Evolutionary conservation across 2,113 vertebrate genomes (phyloP).

Genomic region (Syngnathoides biaculeatus): DNA sequence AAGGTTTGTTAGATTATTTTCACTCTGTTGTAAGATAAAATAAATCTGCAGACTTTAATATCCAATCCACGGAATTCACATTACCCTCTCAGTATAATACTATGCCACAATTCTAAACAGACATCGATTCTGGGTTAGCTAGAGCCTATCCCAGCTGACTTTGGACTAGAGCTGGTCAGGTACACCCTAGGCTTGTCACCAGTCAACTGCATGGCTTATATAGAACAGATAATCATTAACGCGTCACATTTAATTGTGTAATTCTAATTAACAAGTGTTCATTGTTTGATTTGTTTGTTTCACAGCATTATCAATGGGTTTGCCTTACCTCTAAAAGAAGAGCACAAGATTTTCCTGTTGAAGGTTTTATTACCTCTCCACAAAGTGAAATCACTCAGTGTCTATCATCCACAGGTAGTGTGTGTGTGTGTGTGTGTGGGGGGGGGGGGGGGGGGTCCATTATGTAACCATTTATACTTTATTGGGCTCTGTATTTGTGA

Average conservation of each 20-base stretch:
- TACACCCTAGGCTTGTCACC: no score
- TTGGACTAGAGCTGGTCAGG: no score
- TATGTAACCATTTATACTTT: neutral
- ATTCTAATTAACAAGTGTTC: neutral
- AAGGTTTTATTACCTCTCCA: slow-evolving; percentile 97
- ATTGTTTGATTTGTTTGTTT: slow-evolving; percentile 9
- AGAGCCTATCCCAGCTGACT: no score
- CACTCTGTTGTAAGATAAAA: neutral
- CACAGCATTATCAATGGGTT: slow-evolving; percentile 97
- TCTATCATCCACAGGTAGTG: slow-evolving; percentile 96
- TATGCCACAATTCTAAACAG: neutral
- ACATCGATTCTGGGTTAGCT: neutral
- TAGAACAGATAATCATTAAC: neutral
- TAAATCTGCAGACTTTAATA: neutral
- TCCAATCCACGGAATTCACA: neutral
- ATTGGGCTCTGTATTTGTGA: neutral
- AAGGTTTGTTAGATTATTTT: slow-evolving; percentile 72
- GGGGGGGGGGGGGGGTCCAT: neutral
- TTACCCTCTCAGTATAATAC: neutral
- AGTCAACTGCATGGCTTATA: no score
- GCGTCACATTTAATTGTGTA: neutral
- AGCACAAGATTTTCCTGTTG: slow-evolving; percentile 98
- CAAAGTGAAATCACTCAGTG: slow-evolving; percentile 98
- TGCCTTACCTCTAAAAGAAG: slow-evolving; percentile 98
- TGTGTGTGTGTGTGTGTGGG: neutral